Percentiles rank a stretch among this genome's conserved stretches.
Conservation (phyloP, 2,797 vertebrate species). For the Cuculus canorus region DNA sequence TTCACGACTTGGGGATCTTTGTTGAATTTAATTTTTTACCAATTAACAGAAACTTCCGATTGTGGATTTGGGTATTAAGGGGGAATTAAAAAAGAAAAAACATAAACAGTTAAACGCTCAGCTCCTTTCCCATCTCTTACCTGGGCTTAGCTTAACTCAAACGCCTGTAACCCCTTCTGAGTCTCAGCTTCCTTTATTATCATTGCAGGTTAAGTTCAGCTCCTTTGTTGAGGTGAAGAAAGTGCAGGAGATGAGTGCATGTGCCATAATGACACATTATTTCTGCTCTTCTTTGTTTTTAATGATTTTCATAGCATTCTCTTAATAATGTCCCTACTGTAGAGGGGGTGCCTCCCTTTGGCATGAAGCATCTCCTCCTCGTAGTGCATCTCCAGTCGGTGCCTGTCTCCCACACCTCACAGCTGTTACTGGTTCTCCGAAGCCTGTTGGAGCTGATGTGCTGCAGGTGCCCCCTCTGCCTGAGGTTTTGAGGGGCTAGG, state of each 20-base stretch:
- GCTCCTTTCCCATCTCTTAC: not conserved
- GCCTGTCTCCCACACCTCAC: fast-evolving
- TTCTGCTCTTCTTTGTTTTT: not conserved
- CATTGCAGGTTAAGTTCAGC: not conserved
- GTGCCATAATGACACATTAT: not conserved
- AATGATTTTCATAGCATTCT: not conserved
- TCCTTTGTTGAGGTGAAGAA: not conserved
- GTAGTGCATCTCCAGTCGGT: fast-evolving
- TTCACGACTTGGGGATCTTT: not conserved
- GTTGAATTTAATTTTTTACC: not conserved
- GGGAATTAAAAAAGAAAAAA: not conserved
- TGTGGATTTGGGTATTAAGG: not conserved
- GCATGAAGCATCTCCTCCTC: not conserved
- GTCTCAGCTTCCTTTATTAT: not conserved
- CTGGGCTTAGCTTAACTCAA: not conserved
- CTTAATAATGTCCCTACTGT: not conserved
- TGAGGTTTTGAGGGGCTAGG: not conserved
- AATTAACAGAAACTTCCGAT: not conserved
- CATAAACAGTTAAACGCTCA: not conserved
- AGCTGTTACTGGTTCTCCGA: not conserved
- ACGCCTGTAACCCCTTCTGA: not conserved
- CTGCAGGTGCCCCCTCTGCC: not conserved
- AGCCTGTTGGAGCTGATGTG: not conserved
- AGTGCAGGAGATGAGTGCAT: not conserved
- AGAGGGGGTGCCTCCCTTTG: not conserved